Conservation (phyloP, 92 coral and sea anemone species). For the Metridium senile region DNA sequence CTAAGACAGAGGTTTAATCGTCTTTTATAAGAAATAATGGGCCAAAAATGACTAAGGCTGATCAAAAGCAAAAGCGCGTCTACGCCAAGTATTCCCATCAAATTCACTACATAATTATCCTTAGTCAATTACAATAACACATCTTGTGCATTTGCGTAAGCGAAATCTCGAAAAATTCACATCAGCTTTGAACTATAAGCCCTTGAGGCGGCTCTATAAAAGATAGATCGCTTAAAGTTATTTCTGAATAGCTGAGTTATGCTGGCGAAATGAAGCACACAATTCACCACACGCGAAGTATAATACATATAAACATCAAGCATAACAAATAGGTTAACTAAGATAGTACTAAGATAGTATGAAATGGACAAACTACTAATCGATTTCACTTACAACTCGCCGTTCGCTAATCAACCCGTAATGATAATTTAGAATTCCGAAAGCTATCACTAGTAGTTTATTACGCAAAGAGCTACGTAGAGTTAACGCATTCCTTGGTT, state of each 20-base stretch:
- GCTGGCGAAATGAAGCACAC: neutral
- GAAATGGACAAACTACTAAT: conserved; percentile 29
- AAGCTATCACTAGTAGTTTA: neutral
- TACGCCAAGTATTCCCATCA: conserved; percentile 1
- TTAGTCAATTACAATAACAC: conserved; percentile 6
- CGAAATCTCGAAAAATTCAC: conserved; percentile 24
- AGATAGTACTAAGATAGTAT: neutral
- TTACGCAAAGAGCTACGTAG: conserved; percentile 1
- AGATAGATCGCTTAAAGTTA: conserved; percentile 32
- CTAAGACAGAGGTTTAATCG: conserved; percentile 22
- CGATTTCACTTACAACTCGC: conserved; percentile 21
- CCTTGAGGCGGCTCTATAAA: conserved; percentile 26
- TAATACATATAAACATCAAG: conserved; percentile 12
- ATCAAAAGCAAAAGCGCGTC: neutral
- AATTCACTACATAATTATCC: neutral
- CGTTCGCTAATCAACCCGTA: conserved; percentile 1
- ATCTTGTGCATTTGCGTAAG: conserved; percentile 25
- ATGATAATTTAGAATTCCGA: conserved; percentile 21
- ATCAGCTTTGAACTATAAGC: neutral
- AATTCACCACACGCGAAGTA: conserved; percentile 45
- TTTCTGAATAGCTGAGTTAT: conserved; percentile 38
- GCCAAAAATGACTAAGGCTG: neutral
- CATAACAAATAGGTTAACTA: conserved; percentile 5
- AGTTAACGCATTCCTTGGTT: conserved; percentile 29
- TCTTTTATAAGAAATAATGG: neutral